A percentile compares a stretch with the other conserved stretches of the same genome.
These are phyloP conservation scores for Sphaerophoria taeniata DNA, from an alignment of 2,888 invertebrate species.

Conservation along the genomic window DNA sequence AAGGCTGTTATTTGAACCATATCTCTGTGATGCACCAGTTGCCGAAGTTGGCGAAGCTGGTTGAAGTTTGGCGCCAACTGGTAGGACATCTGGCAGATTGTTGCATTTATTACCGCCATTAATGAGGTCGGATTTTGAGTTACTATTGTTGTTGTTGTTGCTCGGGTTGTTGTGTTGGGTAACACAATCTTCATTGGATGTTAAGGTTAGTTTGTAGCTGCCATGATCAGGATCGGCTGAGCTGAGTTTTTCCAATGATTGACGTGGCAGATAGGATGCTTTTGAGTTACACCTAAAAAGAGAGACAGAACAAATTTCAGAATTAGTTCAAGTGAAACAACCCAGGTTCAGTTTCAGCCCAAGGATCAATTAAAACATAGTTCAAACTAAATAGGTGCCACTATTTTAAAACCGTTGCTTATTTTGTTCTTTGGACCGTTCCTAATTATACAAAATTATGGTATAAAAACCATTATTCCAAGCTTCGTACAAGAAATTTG, in stretches of 20 bases:
- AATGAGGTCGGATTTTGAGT: slow-evolving; percentile 75
- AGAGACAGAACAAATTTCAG: neutral
- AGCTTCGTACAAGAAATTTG: slow-evolving; percentile 4
- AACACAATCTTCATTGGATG: slow-evolving; percentile 85
- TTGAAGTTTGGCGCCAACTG: slow-evolving; percentile 84
- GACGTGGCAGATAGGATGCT: slow-evolving; percentile 89
- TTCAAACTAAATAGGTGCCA: no score
- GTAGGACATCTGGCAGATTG: slow-evolving; percentile 85
- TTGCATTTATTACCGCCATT: slow-evolving; percentile 80
- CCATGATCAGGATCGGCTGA: slow-evolving; percentile 87
- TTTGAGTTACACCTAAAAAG: slow-evolving; percentile 89
- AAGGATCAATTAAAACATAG: no score
- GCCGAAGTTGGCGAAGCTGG: slow-evolving; percentile 77
- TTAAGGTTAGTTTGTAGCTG: slow-evolving; percentile 89
- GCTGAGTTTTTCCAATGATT: slow-evolving; percentile 87
- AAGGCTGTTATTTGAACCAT: slow-evolving; percentile 81
- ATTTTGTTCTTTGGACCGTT: slow-evolving; percentile 65
- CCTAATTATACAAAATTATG: slow-evolving; percentile 46
- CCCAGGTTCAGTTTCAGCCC: no score
- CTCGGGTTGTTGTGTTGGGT: slow-evolving; percentile 71
- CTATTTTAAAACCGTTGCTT: slow-evolving; percentile 38
- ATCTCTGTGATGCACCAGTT: slow-evolving; percentile 78
- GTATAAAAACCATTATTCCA: slow-evolving; percentile 18
- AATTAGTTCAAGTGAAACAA: no score
- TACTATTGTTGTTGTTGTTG: slow-evolving; percentile 76